These are phyloP conservation scores for Meloidogyne hapla DNA, from an alignment of 1,140 invertebrate genomes.

Conservation along the genomic window DNA sequence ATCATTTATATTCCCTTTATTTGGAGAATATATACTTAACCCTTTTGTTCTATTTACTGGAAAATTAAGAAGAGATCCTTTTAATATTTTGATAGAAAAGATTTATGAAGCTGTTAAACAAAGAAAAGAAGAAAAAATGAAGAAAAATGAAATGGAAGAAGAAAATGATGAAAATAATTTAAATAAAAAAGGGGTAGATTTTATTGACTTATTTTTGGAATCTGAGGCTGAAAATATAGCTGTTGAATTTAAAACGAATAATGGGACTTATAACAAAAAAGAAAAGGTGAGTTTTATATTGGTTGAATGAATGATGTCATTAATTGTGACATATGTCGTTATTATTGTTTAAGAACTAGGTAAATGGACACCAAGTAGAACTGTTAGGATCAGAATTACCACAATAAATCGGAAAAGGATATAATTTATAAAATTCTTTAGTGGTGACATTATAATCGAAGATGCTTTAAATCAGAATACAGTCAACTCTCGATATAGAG, in stretches of 20 bases:
- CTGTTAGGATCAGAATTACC: no score
- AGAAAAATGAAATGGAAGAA: conserved; percentile 8
- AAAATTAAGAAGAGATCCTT: not conserved
- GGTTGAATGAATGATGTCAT: no score
- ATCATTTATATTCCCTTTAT: conserved; percentile 16
- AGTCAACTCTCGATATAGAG: no score
- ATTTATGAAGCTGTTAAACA: conserved; percentile 5
- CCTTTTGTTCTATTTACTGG: not conserved
- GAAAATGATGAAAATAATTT: conserved; percentile 3
- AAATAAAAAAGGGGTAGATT: conserved; percentile 34
- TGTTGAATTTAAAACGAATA: not conserved
- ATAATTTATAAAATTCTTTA: no score
- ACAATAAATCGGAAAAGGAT: no score
- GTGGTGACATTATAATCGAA: no score
- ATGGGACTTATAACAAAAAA: not conserved
- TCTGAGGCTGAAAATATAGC: not conserved
- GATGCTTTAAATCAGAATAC: no score
- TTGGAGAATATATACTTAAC: not conserved
- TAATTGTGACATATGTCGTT: no score
- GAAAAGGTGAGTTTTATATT: not conserved
- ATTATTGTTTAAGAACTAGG: no score
- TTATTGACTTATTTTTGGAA: conserved; percentile 53
- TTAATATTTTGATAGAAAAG: conserved; percentile 5
- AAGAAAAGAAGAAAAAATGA: not conserved
- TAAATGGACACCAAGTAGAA: no score